phyloP scores from a whole-genome alignment of 2,888 invertebrate genomes.

The Ichneumoninae sp. region DNA sequence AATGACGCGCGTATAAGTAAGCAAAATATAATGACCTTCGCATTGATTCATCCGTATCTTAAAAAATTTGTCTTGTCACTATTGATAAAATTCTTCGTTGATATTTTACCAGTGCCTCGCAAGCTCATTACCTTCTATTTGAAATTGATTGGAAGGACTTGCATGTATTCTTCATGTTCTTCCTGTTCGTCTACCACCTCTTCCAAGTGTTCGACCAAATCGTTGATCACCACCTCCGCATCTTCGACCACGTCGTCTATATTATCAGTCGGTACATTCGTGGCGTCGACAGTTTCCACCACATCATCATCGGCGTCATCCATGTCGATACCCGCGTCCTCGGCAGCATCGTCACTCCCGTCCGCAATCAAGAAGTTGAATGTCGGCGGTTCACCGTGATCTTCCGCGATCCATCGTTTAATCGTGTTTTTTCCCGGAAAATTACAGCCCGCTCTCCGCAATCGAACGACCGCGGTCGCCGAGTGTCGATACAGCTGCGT shows the following conservation, averaged over 20 bases:
- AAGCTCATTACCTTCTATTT: not conserved
- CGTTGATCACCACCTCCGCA: conserved; percentile 24
- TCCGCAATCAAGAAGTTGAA: not conserved
- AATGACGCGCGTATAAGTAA: not conserved
- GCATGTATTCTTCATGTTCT: conserved; percentile 22
- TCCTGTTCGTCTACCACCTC: conserved; percentile 11
- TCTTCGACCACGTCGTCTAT: conserved; percentile 6
- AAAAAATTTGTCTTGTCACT: not conserved
- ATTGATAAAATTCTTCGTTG: not conserved
- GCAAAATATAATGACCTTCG: not conserved
- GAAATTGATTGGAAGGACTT: not conserved
- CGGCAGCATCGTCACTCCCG: conserved; percentile 13
- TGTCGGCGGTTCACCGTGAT: not conserved
- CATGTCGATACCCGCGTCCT: conserved; percentile 2
- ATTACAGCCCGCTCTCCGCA: conserved; percentile 58
- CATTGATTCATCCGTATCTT: not conserved
- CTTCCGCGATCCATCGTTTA: conserved; percentile 60
- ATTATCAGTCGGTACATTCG: not conserved
- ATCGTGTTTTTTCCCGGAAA: conserved; percentile 58
- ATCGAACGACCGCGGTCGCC: conserved; percentile 26
- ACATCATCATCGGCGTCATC: not conserved
- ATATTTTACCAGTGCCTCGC: not conserved
- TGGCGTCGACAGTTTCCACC: not conserved
- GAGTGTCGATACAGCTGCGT: conserved; percentile 58
- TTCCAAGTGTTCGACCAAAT: conserved; percentile 29